phyloP scores from a whole-genome alignment of 2,797 vertebrate genomes.

The Gobionotothen gibberifrons region DNA sequence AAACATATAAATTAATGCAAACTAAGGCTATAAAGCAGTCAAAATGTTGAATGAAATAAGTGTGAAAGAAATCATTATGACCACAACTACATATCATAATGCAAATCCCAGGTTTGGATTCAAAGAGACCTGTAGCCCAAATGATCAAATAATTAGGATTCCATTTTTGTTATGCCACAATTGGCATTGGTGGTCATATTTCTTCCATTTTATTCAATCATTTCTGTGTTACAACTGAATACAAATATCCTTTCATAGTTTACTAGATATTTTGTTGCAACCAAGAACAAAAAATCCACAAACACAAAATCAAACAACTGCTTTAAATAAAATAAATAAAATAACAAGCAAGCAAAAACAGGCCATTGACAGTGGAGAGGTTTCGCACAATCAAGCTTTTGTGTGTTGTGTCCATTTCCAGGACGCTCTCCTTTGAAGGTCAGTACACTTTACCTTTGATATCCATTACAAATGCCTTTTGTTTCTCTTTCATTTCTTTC shows the following conservation, averaged over 20 bases:
- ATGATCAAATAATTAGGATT: not conserved
- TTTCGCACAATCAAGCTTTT: not conserved
- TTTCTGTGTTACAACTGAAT: not conserved
- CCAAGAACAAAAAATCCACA: constrained; percentile 12
- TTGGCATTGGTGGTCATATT: constrained; percentile 5
- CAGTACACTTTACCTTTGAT: not conserved
- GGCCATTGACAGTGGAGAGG: not conserved
- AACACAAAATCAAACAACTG: constrained; percentile 4
- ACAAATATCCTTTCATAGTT: constrained; percentile 2
- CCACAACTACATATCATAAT: not conserved
- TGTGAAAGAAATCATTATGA: constrained; percentile 14
- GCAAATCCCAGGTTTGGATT: not conserved
- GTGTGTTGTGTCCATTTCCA: not conserved
- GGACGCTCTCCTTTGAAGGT: not conserved
- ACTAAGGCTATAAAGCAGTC: constrained; percentile 63
- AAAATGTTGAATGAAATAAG: constrained; percentile 25
- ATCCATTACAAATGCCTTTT: not conserved
- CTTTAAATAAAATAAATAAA: not conserved
- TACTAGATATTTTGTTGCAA: constrained; percentile 1
- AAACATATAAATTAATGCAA: constrained; percentile 51
- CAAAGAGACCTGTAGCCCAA: not conserved
- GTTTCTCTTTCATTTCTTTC: not conserved
- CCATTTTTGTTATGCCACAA: not conserved
- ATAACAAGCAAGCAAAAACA: constrained; percentile 3
- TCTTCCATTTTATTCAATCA: not conserved